These are phyloP conservation scores for Ondatra zibethicus DNA, from an alignment of 2,113 vertebrate species.

Conservation along the genomic window DNA sequence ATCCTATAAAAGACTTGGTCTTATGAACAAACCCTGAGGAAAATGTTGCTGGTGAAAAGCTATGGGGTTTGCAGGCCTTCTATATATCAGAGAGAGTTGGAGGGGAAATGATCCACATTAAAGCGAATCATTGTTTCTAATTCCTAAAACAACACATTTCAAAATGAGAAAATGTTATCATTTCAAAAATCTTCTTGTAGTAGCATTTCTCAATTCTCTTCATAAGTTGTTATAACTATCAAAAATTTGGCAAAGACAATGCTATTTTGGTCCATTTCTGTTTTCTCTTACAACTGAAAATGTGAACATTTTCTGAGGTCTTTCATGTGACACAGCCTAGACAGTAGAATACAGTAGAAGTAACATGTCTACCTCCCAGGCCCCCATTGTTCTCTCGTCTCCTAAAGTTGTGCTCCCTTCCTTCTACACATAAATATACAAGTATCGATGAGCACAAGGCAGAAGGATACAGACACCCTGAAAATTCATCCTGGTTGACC, in stretches of 20 bases:
- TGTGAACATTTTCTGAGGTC: background rate
- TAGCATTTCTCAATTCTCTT: background rate
- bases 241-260: background rate
- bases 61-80: background rate
- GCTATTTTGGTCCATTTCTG: background rate
- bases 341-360: background rate
- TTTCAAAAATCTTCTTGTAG: background rate
- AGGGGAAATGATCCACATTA: background rate
- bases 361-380: background rate
- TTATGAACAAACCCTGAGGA: background rate
- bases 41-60: background rate
- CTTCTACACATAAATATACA: background rate
- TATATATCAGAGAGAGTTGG: background rate
- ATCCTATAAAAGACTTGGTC: background rate
- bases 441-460: background rate
- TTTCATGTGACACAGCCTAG: background rate
- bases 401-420: background rate
- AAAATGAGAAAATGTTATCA: background rate
- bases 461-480: background rate
- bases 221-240: background rate
- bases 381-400: background rate
- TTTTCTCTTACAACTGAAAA: background rate
- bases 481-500: background rate
- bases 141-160: background rate
- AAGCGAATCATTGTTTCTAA: background rate